Base-by-base conservation (phyloP, 2,113 vertebrate genomes). In the Agelaius phoeniceus region DNA sequence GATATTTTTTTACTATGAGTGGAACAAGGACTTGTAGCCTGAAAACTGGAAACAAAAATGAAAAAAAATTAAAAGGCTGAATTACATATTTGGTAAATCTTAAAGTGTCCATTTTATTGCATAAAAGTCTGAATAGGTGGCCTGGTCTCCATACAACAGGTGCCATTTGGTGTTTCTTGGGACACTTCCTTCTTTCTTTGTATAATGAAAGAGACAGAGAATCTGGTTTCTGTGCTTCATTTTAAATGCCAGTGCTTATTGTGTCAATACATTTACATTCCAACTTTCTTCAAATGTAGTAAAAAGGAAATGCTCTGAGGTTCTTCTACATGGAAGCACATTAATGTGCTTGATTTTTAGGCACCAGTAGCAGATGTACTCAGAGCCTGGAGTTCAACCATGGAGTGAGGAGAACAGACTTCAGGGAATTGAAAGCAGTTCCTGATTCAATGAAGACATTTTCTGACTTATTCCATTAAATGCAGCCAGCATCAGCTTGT, bases 141-240 rank as follows among this genome's bases (percentile, higher is more conserved):
- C 30, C 55, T 48, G 63, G 54, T 41, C 74, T 73, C 63, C 31
- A 11, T 15, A 24, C 33, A 62, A 13, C 41, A 75, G 48, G 62
- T 69, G 31, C 39, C 20, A 16, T 39, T 67, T 9, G 1, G 17
- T 72, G 57, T 54, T 83, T 59, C 83, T 44, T 77, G 76, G 68
- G 93, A 85, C 72, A 49, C 15, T 88, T 87, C 35, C 55, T 94
- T 81, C 79, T 95, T 90, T 41, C 75, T 90, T 90, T 90, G 43
- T 65, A 65, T 75, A 23, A 80, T 84, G 72, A 78, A 23, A 27
- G 59, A 89, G 69, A 74, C 44, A 75, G 73, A 90, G 80, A 76
- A 82, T 82, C 90, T 94, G 89, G 58, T 79, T 95, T 57, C 80
- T 80, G 75, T 84, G 83, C 79, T 73, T 92, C 76, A 28, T 93